phyloP scores from a whole-genome alignment of 1,140 invertebrate species.

The Zaprionus vittiger region DNA sequence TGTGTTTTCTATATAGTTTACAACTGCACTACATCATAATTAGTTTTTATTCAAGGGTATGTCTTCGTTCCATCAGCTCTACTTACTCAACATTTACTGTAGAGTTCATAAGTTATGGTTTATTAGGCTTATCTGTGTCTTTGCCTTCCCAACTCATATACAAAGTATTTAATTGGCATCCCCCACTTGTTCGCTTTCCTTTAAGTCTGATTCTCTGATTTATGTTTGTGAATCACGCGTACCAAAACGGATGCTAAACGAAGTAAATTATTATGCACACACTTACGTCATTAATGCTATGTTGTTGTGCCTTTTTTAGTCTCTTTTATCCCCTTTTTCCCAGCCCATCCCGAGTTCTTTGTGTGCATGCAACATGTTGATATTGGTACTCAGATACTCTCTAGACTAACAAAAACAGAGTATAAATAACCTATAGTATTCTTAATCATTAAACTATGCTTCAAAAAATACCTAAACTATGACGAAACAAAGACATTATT shows the following conservation, averaged over 20 bases:
- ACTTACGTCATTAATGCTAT: not conserved
- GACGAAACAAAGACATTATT: not conserved
- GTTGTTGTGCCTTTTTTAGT: slow-evolving; percentile 5
- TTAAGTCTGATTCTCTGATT: slow-evolving; percentile 27
- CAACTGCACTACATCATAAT: too few relatives aligned
- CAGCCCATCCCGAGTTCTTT: not conserved
- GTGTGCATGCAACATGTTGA: not conserved
- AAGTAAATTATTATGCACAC: slow-evolving; percentile 24
- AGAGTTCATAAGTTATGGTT: slow-evolving; percentile 19
- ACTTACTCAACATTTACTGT: not conserved
- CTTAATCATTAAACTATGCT: not conserved
- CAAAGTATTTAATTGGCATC: not conserved
- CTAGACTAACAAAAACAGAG: not conserved
- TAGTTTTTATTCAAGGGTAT: not conserved
- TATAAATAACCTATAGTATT: not conserved
- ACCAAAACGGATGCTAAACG: slow-evolving; percentile 16
- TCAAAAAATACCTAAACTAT: not conserved
- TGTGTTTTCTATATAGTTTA: too few relatives aligned
- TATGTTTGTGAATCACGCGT: slow-evolving; percentile 11
- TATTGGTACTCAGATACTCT: not conserved
- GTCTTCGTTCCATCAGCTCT: not conserved
- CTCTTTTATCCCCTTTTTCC: slow-evolving; percentile 1
- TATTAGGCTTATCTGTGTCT: slow-evolving; percentile 15
- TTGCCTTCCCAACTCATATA: slow-evolving; percentile 11
- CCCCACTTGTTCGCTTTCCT: slow-evolving; percentile 28